Evolutionary conservation across 2,888 invertebrate species (phyloP).

Genomic region (Lasioglossum marginatum): DNA sequence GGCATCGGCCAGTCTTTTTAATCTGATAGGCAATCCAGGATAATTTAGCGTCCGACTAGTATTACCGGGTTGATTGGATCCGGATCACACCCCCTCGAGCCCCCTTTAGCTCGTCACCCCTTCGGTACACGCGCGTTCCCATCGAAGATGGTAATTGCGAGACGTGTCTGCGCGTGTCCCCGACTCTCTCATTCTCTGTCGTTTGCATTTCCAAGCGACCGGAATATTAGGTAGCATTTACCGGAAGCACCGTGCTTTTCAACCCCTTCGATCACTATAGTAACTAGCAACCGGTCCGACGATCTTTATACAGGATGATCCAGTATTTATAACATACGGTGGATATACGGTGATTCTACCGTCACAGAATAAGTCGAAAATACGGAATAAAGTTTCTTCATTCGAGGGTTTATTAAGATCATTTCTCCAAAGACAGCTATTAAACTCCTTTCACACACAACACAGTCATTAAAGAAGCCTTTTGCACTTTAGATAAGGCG

Average conservation of each 20-base stretch:
- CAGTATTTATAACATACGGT: neutral
- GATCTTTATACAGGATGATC: neutral
- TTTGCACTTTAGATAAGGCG: neutral
- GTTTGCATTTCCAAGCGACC: neutral
- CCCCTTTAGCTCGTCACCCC: too few species aligned
- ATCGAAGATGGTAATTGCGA: neutral
- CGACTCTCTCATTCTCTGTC: neutral
- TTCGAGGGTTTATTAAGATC: neutral
- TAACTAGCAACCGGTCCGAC: neutral
- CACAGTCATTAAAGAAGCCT: neutral
- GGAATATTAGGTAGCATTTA: neutral
- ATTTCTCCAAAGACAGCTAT: neutral
- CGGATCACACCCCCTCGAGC: neutral
- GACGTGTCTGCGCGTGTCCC: neutral
- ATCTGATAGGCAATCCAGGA: neutral
- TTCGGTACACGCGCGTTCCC: neutral
- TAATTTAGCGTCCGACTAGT: conserved; percentile 14
- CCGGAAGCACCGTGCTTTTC: neutral
- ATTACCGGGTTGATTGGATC: conserved; percentile 25
- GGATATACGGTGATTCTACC: neutral
- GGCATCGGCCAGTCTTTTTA: conserved; percentile 11
- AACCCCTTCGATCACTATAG: neutral
- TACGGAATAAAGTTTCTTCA: neutral
- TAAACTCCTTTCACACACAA: neutral
- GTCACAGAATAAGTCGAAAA: neutral